Percentiles rank a stretch among this genome's conserved stretches.
These are phyloP conservation scores for Neodiprion fabricii DNA, from an alignment of 1,140 invertebrate genomes.

Conservation along the genomic window DNA sequence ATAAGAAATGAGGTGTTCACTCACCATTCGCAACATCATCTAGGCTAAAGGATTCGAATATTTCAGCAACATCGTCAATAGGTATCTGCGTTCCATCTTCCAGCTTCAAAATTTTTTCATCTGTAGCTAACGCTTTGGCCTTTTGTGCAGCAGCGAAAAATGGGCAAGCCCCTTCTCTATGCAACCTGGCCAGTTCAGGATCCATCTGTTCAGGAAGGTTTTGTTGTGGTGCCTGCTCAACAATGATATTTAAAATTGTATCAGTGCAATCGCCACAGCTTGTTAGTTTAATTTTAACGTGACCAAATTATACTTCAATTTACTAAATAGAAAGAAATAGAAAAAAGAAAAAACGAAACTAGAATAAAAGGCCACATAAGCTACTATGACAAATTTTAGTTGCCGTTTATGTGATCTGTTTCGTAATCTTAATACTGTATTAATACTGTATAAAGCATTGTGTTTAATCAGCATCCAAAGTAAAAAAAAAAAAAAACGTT, in stretches of 20 bases:
- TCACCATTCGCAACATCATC: conserved; percentile 62
- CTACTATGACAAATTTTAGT: neutral
- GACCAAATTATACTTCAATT: neutral
- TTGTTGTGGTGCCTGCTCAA: conserved; percentile 43
- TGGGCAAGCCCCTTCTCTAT: conserved; percentile 49
- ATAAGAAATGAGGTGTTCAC: conserved; percentile 18
- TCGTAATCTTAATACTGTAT: no score
- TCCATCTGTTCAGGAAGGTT: conserved; percentile 46
- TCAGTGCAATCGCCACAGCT: neutral
- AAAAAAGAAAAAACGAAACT: neutral
- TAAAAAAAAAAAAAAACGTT: no score
- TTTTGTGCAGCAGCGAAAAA: conserved; percentile 54
- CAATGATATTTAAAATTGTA: neutral
- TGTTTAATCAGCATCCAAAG: no score
- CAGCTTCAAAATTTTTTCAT: conserved; percentile 53
- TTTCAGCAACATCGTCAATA: conserved; percentile 65
- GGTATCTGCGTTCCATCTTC: conserved; percentile 59
- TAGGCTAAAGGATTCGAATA: conserved; percentile 63
- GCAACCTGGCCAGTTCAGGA: conserved; percentile 46
- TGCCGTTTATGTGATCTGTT: neutral
- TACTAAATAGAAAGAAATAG: neutral
- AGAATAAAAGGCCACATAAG: neutral
- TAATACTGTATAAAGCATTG: no score
- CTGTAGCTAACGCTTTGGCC: conserved; percentile 46
- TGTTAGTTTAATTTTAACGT: neutral